Percentiles rank a stretch among this genome's conserved stretches.
These are phyloP conservation scores for Petrolisthes manimaculis DNA, from an alignment of 2,888 invertebrate species.

Conservation along the genomic window DNA sequence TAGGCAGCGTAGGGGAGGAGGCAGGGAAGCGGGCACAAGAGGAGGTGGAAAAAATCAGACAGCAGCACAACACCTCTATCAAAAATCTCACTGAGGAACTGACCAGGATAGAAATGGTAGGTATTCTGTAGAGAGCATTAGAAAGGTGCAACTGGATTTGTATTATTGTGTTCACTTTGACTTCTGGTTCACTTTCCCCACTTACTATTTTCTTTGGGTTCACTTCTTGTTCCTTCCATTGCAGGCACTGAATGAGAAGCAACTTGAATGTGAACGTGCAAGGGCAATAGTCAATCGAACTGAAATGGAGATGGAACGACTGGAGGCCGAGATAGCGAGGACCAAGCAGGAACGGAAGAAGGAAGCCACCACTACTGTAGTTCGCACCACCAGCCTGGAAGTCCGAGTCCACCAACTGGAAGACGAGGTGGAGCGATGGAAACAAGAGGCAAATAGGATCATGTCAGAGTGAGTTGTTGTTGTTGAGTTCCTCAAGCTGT, in stretches of 20 bases:
- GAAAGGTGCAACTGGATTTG: no score
- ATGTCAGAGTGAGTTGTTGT: no score
- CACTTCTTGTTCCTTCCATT: no score
- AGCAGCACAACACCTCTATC: conserved; percentile 44
- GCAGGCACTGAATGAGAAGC: conserved; percentile 46
- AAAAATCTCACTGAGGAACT: conserved; percentile 47
- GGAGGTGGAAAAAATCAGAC: conserved; percentile 41
- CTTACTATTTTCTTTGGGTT: no score
- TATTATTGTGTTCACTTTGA: no score
- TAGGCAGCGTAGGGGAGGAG: conserved; percentile 36
- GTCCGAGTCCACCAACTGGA: not conserved
- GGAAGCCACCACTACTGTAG: conserved; percentile 2
- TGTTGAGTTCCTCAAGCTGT: no score
- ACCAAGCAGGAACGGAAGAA: conserved; percentile 19
- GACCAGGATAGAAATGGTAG: conserved; percentile 44
- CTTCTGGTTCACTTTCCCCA: no score
- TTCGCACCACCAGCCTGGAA: conserved; percentile 36
- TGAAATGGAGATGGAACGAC: conserved; percentile 8
- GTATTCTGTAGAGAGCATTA: not conserved
- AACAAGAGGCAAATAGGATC: not conserved
- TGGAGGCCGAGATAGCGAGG: conserved; percentile 20
- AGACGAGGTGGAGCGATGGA: not conserved
- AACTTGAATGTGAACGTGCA: conserved; percentile 32
- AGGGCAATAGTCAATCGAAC: not conserved
- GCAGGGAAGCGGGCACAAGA: conserved; percentile 40